phyloP scores from a whole-genome alignment of 2,113 vertebrate species.

The Aythya baeri region DNA sequence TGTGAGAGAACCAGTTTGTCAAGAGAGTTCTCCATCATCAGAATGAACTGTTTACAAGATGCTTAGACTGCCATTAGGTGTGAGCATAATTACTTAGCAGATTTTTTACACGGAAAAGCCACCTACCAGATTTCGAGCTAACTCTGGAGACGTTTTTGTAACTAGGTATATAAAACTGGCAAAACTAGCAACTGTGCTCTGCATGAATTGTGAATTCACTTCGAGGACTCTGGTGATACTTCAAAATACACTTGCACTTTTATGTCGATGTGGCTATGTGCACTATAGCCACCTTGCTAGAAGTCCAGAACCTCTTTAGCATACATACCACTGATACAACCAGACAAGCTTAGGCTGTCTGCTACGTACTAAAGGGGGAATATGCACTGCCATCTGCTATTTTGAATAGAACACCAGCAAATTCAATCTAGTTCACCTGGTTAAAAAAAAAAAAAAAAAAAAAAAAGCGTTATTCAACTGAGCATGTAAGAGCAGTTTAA shows the following conservation, averaged over 20 bases:
- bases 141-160: background rate
- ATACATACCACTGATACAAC: no score
- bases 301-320: background rate
- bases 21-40: background rate
- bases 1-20: background rate
- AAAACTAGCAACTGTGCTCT: background rate
- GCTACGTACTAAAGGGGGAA: no score
- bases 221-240: background rate
- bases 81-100: no score
- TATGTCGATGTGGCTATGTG: rapidly evolving
- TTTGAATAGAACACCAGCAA: no score
- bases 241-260: background rate
- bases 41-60: background rate
- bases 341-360: no score
- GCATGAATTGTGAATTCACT: background rate
- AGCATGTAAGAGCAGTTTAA: background rate
- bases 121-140: background rate
- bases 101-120: background rate
- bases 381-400: background rate
- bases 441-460: no score
- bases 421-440: background rate
- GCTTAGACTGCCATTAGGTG: background rate
- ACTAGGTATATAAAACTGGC: background rate
- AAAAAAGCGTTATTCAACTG: background rate
- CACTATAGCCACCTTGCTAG: no score